phyloP scores from a whole-genome alignment of 2,888 invertebrate species.

The Drosophila subsilvestris region DNA sequence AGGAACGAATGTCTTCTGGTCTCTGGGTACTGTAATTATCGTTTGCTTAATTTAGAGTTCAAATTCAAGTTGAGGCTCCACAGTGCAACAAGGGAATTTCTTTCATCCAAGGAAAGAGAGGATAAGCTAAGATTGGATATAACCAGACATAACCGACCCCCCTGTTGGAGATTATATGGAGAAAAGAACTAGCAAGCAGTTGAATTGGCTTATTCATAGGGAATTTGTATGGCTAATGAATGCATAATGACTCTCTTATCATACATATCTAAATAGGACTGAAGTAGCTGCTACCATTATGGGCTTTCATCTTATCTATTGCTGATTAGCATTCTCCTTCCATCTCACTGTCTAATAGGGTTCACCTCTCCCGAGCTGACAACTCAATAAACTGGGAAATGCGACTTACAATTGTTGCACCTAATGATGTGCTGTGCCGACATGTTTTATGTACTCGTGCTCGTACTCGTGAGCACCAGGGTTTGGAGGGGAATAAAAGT shows the following conservation, averaged over 20 bases:
- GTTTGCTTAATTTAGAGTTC: conserved; percentile 45
- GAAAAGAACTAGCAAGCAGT: not conserved
- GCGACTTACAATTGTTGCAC: conserved; percentile 29
- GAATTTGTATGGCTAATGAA: not conserved
- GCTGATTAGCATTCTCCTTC: conserved; percentile 9
- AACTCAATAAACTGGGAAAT: conserved; percentile 24
- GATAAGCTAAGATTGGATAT: conserved; percentile 1
- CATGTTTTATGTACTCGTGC: conserved; percentile 1
- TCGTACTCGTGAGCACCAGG: not conserved
- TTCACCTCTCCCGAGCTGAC: not conserved
- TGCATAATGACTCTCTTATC: not conserved
- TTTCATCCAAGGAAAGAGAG: conserved; percentile 23
- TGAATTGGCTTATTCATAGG: not conserved
- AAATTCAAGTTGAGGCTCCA: conserved; percentile 33
- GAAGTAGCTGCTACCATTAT: not conserved
- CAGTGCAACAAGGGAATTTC: conserved; percentile 43
- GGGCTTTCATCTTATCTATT: conserved; percentile 4
- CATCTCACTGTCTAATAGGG: not conserved
- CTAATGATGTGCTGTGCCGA: conserved; percentile 14
- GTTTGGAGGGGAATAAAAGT: not conserved
- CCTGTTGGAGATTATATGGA: not conserved
- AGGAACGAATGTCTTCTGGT: not conserved
- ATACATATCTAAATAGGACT: not conserved
- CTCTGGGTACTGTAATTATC: conserved; percentile 18
- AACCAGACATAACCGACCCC: not conserved